Percentiles rank a stretch among this genome's conserved stretches.
These are phyloP conservation scores for Mesopsocus fuscifrons DNA, from an alignment of 2,888 invertebrate species.

Conservation along the genomic window DNA sequence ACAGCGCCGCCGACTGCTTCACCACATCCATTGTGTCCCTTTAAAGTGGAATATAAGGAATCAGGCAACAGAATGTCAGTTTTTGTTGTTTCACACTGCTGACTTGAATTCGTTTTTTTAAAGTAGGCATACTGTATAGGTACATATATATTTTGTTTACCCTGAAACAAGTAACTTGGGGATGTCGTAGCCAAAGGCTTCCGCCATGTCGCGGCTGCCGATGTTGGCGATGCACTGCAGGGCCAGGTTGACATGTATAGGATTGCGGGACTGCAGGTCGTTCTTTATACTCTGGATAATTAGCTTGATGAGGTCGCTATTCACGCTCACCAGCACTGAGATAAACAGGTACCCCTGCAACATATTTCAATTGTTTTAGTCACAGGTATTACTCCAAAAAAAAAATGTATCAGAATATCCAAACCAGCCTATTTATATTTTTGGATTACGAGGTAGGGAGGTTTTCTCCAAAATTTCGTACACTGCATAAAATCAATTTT, in stretches of 20 bases:
- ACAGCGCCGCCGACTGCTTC: constrained; percentile 96
- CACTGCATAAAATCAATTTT: too few relatives aligned
- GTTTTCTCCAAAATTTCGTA: too few relatives aligned
- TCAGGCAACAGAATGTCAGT: too few relatives aligned
- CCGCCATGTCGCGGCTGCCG: constrained; percentile 99
- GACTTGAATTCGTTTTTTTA: too few relatives aligned
- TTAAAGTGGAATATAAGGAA: constrained; percentile 17
- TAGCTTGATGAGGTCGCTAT: constrained; percentile 95
- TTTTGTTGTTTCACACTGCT: too few relatives aligned
- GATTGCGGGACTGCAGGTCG: constrained; percentile 87
- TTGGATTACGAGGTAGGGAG: too few relatives aligned
- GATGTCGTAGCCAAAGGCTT: constrained; percentile 94
- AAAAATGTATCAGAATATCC: constrained; percentile 14
- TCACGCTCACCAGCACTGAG: constrained; percentile 96
- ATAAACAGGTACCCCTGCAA: constrained; percentile 96
- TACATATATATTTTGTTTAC: too few relatives aligned
- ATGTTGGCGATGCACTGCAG: constrained; percentile 99
- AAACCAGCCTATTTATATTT: background rate
- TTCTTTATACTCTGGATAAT: constrained; percentile 99
- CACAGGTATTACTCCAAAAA: too few relatives aligned
- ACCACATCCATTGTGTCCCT: constrained; percentile 99
- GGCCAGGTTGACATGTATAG: constrained; percentile 95
- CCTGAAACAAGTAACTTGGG: constrained; percentile 96
- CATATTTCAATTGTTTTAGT: too few relatives aligned
- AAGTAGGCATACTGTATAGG: background rate